Percentiles rank a stretch among this genome's conserved stretches.
These are phyloP conservation scores for Tenebrosternarchus preto DNA, from an alignment of 2,113 vertebrate species.

Conservation along the genomic window DNA sequence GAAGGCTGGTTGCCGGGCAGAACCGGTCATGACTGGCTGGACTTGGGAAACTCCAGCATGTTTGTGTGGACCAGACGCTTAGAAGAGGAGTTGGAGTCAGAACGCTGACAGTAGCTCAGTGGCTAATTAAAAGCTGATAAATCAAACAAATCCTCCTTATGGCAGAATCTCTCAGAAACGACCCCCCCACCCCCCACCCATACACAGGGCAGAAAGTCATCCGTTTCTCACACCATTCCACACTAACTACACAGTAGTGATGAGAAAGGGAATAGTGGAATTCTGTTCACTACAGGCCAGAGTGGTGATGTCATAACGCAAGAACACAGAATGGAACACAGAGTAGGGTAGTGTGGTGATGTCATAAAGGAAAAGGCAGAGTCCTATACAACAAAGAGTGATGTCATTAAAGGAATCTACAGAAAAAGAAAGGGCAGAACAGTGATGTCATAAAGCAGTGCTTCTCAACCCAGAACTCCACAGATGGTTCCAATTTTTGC, in stretches of 20 bases:
- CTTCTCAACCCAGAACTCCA: no score
- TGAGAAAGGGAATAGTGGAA: no score
- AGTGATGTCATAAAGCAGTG: no score
- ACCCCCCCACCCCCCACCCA: background rate
- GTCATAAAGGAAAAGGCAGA: no score
- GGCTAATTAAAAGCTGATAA: slow-evolving; percentile 22
- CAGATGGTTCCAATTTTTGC: no score
- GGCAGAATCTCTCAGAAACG: background rate
- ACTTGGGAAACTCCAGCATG: background rate
- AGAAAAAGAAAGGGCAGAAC: no score
- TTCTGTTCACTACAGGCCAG: no score
- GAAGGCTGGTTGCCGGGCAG: background rate
- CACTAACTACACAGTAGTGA: background rate
- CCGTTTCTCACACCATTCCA: background rate
- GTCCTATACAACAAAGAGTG: no score
- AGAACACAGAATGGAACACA: no score
- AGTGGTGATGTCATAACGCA: no score
- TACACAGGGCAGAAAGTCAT: background rate
- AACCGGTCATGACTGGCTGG: background rate
- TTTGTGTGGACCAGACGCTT: background rate
- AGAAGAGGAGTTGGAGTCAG: background rate
- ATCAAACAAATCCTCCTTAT: slow-evolving; percentile 10
- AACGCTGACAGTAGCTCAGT: slow-evolving; percentile 15
- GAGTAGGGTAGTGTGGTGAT: no score
- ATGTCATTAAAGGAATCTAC: no score